Percentiles rank a stretch among this genome's conserved stretches.
phyloP scores from a whole-genome alignment of 1,140 invertebrate species.

The Melipona quadrifasciata region DNA sequence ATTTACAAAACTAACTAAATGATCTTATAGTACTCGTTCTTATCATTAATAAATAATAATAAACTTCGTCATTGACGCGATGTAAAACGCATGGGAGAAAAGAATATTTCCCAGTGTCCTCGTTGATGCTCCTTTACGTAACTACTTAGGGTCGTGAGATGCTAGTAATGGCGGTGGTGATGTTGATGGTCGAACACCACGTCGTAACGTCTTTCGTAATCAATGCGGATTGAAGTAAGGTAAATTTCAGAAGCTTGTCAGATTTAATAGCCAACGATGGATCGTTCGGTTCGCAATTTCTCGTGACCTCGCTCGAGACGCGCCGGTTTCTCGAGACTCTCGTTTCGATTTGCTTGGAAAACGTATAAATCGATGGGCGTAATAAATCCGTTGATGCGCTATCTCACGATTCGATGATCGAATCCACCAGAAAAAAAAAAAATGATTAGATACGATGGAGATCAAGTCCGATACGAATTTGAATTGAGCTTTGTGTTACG shows the following conservation, averaged over 20 bases:
- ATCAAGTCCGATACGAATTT: too few relatives aligned
- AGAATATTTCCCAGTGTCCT: background rate
- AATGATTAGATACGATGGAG: too few relatives aligned
- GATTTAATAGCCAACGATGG: background rate
- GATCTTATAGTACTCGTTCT: too few relatives aligned
- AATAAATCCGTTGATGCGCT: slow-evolving; percentile 14
- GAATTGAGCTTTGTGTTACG: too few relatives aligned
- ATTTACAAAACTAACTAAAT: too few relatives aligned
- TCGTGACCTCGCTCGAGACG: background rate
- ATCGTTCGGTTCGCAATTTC: background rate
- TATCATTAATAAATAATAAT: too few relatives aligned
- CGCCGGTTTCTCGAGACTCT: background rate
- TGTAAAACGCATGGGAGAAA: background rate
- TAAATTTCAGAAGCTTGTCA: background rate
- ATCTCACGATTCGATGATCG: background rate
- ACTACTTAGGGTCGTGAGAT: background rate
- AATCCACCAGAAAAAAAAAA: background rate
- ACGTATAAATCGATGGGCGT: background rate
- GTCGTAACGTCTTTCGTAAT: slow-evolving; percentile 38
- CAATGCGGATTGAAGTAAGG: slow-evolving; percentile 7
- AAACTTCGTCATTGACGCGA: too few relatives aligned
- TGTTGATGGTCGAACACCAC: background rate
- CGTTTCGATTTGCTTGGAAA: background rate
- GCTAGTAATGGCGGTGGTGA: too few relatives aligned
- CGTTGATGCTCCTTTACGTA: slow-evolving; percentile 32